Conservation (phyloP, 2,888 invertebrate genomes). For the Holacanthella duospinosa region DNA sequence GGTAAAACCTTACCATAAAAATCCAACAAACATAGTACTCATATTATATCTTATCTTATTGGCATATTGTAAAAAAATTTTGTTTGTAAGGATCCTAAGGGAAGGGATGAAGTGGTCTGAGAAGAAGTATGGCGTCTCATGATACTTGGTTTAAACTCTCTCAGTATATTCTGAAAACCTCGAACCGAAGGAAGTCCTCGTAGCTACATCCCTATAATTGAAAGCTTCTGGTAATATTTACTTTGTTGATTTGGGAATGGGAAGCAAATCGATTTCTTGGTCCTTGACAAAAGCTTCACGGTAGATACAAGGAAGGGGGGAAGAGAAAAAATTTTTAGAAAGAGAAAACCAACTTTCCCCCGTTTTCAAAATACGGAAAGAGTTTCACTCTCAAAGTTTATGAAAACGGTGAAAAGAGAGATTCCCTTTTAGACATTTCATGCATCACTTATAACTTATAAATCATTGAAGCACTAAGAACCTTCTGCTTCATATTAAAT, state of each 20-base stretch:
- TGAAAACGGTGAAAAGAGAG: background rate
- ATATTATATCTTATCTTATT: too few species aligned
- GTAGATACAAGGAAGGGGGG: slow-evolving; percentile 8
- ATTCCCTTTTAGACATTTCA: background rate
- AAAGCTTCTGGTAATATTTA: slow-evolving; percentile 35
- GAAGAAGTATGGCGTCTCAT: too few species aligned
- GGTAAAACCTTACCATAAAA: too few species aligned
- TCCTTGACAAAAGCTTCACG: slow-evolving; percentile 30
- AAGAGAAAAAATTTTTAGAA: background rate
- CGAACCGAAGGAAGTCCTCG: too few species aligned
- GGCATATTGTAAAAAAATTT: too few species aligned
- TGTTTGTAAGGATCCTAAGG: too few species aligned
- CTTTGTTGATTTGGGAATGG: slow-evolving; percentile 38
- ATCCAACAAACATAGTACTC: too few species aligned
- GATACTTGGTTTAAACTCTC: too few species aligned
- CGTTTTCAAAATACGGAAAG: background rate
- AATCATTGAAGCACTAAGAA: background rate
- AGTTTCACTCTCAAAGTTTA: background rate
- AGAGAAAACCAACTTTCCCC: background rate
- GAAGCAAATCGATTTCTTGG: slow-evolving; percentile 38
- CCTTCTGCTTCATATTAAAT: background rate
- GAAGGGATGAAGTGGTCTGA: too few species aligned
- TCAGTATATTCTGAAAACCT: too few species aligned
- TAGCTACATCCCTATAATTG: slow-evolving; percentile 22
- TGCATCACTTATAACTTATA: background rate